Percentiles rank a stretch among this genome's conserved stretches.
Conservation (phyloP, 2,113 vertebrate genomes). For the Dasypus novemcinctus region DNA sequence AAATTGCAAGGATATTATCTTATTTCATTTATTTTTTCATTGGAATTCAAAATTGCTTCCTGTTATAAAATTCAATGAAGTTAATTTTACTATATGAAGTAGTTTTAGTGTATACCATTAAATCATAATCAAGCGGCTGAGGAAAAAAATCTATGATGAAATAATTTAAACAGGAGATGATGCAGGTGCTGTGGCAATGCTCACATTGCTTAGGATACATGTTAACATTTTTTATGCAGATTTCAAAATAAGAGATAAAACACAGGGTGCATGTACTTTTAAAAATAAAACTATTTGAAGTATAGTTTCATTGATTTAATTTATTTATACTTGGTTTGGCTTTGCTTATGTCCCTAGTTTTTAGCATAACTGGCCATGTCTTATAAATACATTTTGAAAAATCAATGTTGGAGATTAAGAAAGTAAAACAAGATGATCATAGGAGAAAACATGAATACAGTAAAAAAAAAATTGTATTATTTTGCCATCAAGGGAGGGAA, state of each 20-base stretch:
- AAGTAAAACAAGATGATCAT: not conserved
- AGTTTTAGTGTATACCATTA: conserved; percentile 35
- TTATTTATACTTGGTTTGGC: not conserved
- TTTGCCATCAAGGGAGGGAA: not conserved
- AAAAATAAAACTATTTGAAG: not conserved
- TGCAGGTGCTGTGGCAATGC: not conserved
- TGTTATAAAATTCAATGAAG: conserved; percentile 59
- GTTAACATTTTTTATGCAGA: not conserved
- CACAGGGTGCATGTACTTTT: not conserved
- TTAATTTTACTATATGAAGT: conserved; percentile 41
- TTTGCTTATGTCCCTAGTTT: not conserved
- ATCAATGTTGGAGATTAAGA: not conserved
- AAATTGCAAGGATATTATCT: conserved; percentile 38
- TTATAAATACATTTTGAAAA: not conserved
- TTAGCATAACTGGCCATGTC: not conserved
- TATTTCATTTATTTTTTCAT: conserved; percentile 51
- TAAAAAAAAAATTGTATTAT: not conserved
- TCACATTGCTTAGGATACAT: not conserved
- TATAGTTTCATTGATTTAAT: not conserved
- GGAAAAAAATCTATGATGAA: conserved; percentile 27
- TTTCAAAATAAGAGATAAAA: not conserved
- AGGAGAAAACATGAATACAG: not conserved
- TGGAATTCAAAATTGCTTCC: conserved; percentile 55
- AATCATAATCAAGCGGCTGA: conserved; percentile 39
- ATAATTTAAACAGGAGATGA: not conserved